Base-by-base conservation (phyloP, 2,888 invertebrate species). In the Phengaris alcon region DNA sequence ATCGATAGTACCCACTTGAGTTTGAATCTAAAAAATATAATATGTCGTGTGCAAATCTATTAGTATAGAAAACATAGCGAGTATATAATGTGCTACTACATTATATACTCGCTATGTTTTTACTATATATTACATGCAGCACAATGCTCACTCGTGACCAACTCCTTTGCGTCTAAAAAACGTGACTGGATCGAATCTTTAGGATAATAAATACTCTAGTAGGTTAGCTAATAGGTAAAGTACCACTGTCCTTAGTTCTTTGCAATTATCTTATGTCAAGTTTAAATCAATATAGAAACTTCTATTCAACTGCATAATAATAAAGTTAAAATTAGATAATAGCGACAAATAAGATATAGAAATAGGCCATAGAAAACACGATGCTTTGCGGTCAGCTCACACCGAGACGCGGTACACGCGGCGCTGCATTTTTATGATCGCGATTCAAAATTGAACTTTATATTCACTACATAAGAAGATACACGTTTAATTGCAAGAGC, bases 121-220 rank as follows among this genome's bases (percentile, higher is more conserved):
- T 12, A 70, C 51, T 81, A 81, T 76, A 81, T 82, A 82, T 82
- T 75, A 82, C 64, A 35, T 35, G 10, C 10, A 13, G 12, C 35
- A 64, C 82, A 83, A 81, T 82, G 82, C 82, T 79, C 79, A 75
- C 78, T 79, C 79, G 79, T 79, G 79, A 79, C 78, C 48, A 70
- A 54, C 44, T 69, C 70, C 69, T 78, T 78, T 74, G 68, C 73
- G 70, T 75, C 35, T 35, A 44, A 13, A 73, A 51, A 74, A 76
- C 79, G 78, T 79, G 79, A 79, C 79, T 75, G 76, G n/a, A 73
- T 52, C 77, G 76, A 79, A 79, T 79, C 75, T 55, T 12, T 51
- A 57, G 57, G 69, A 69, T 69, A 69, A 4, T 69, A 48, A 69
- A 48, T 69, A 69, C n/a, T 15, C 69, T 9, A 10, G 8, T 15